These are phyloP conservation scores for Pluvianellus socialis DNA, from an alignment of 2,113 vertebrate genomes.

Conservation along the genomic window DNA sequence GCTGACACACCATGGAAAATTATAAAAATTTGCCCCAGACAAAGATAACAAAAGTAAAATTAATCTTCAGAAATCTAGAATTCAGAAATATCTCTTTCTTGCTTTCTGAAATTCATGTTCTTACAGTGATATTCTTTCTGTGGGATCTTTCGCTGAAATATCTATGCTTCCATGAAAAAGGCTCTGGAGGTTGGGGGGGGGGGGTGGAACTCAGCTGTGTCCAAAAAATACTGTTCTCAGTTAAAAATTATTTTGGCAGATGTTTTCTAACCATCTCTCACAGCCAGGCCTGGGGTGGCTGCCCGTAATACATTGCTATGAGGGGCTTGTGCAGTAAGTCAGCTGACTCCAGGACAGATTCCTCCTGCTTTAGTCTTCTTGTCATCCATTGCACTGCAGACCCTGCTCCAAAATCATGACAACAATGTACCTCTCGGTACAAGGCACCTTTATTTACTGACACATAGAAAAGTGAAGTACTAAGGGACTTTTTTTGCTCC, in stretches of 20 bases:
- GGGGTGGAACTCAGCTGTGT: neutral
- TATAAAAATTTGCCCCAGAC: neutral
- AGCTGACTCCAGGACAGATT: neutral
- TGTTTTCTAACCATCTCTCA: neutral
- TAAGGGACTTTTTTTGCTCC: neutral
- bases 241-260: neutral
- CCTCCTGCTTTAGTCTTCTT: neutral
- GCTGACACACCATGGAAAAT: neutral
- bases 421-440: rapidly evolving
- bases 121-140: neutral
- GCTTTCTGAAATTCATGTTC: neutral
- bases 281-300: neutral
- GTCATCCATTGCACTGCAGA: rapidly evolving
- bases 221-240: neutral
- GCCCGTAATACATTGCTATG: rapidly evolving
- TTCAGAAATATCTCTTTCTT: neutral
- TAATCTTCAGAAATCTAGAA: neutral
- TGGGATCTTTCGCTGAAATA: neutral
- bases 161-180: neutral
- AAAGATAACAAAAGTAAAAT: neutral
- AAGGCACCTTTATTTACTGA: neutral
- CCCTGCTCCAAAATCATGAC: neutral
- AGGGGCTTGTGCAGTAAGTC: neutral
- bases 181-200: neutral
- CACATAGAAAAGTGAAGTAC: neutral